A percentile compares a stretch with the other conserved stretches of the same genome.
Conservation (phyloP, 2,888 invertebrate genomes). For the Zaprionus obscuricornis region DNA sequence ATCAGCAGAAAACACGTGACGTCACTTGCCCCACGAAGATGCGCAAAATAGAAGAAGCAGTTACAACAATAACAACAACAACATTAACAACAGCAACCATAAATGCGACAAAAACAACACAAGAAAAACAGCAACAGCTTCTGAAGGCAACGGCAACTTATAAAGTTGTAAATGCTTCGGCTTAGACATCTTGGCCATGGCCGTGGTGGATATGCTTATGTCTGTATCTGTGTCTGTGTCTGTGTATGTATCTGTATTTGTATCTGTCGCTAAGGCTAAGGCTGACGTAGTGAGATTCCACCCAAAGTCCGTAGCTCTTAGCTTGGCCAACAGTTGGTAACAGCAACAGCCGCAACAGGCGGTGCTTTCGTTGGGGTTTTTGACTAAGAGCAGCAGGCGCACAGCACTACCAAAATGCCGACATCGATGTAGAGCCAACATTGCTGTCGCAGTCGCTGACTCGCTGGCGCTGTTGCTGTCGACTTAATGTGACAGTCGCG, state of each 20-base stretch:
- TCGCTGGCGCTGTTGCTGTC: conserved; percentile 23
- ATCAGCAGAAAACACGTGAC: conserved; percentile 43
- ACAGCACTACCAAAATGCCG: conserved; percentile 49
- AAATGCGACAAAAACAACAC: conserved; percentile 7
- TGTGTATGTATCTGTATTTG: conserved; percentile 9
- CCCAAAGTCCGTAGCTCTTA: no score
- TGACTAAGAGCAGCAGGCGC: conserved; percentile 74
- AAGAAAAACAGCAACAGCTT: conserved; percentile 14
- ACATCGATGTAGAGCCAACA: background rate
- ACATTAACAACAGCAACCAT: conserved; percentile 3
- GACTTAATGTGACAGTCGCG: conserved; percentile 57
- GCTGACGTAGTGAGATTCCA: background rate
- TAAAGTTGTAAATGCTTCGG: conserved; percentile 63
- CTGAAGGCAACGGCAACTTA: conserved; percentile 39
- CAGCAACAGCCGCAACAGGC: conserved; percentile 73
- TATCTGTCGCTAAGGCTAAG: conserved; percentile 18
- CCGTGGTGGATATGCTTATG: conserved; percentile 36
- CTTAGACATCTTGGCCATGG: conserved; percentile 69
- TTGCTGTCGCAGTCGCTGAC: background rate
- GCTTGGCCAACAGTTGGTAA: conserved; percentile 41
- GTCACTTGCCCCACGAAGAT: conserved; percentile 55
- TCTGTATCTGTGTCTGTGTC: conserved; percentile 7
- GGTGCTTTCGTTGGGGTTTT: conserved; percentile 59
- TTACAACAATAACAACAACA: conserved; percentile 14
- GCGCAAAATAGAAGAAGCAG: conserved; percentile 57